A percentile compares a stretch with the other conserved stretches of the same genome.
Evolutionary conservation across 2,797 vertebrate species (phyloP).

Genomic region (Epinephelus awoara): DNA sequence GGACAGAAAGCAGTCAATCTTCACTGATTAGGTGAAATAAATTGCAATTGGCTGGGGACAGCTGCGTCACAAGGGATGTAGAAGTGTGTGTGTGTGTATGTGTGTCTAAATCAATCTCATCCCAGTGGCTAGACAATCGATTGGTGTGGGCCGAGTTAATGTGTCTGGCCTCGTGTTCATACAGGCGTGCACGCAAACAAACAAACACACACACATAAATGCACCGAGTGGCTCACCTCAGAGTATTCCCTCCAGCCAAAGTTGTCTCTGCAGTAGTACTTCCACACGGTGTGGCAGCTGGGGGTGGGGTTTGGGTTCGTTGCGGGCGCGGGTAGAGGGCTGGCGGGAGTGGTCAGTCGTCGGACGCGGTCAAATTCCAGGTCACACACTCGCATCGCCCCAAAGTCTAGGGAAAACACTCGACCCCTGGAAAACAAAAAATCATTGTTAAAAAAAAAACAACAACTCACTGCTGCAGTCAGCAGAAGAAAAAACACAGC

Average conservation of each 20-base stretch:
- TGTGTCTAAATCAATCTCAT: slow-evolving; percentile 55
- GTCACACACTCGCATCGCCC: slow-evolving; percentile 91
- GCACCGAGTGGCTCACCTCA: slow-evolving; percentile 87
- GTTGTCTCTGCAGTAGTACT: slow-evolving; percentile 99
- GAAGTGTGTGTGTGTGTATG: slow-evolving; percentile 10
- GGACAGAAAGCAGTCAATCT: slow-evolving; percentile 45
- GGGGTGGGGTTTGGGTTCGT: slow-evolving; percentile 85
- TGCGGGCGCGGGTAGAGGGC: slow-evolving; percentile 66
- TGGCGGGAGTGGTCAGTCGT: slow-evolving; percentile 91
- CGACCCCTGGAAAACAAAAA: slow-evolving; percentile 87
- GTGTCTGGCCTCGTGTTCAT: slow-evolving; percentile 50
- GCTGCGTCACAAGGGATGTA: slow-evolving; percentile 33
- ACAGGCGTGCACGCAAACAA: slow-evolving; percentile 14
- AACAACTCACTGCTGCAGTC: slow-evolving; percentile 1
- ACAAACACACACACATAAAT: slow-evolving; percentile 22
- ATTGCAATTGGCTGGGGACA: slow-evolving; percentile 51
- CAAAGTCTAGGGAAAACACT: slow-evolving; percentile 94
- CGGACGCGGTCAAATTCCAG: slow-evolving; percentile 94
- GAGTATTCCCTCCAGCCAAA: slow-evolving; percentile 99
- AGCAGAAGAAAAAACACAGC: not conserved
- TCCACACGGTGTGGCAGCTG: slow-evolving; percentile 94
- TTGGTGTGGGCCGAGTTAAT: slow-evolving; percentile 49
- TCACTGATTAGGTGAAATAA: slow-evolving; percentile 63
- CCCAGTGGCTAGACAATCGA: slow-evolving; percentile 48
- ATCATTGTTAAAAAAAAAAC: not conserved